Evolutionary conservation across 2,888 invertebrate genomes (phyloP), one percentile per base, ranked within the genome.

Genomic region (Spodoptera exigua): DNA sequence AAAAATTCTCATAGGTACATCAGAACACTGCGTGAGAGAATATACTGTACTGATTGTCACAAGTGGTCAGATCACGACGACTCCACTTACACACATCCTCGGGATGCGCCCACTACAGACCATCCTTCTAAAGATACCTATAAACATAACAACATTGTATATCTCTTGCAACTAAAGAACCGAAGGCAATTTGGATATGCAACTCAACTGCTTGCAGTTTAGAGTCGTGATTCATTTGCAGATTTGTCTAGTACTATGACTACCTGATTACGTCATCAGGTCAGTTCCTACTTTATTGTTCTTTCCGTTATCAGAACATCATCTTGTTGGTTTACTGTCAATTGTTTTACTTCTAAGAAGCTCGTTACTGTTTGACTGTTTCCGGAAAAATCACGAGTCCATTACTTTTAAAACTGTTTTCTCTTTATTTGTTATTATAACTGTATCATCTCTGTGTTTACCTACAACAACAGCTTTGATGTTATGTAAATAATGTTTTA

Each of bases 71-170:
- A 63, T 76, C 56, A 59, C 44, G 49, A 27, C 55, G 48, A 44
- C 58, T 52, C 69, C 66, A 66, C 73, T 65, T 73, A 70, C 35
- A 54, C 18, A 17, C 70, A 62, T 75, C 77, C 74, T 62, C 66
- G 59, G 75, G 77, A 75, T 70, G 70, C 57, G 39, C 35, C 74
- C 67, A 75, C 64, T 75, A 64, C 64, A 54, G 46, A 43, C 27
- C 13, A 11, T 35, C n/a, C 47, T n/a, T 41, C 13, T 54, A 32
- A 11, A 48, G 37, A 35, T 18, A 27, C 27, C 5, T 9, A 4
- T 5, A 9, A 0, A 27, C 9, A 4, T 36, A 49, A n/a, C 16
- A 56, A 9, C 16, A 43, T 27, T 44, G 13, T 47, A 13, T 40
- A 52, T 43, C n/a, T 3, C 21, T 36, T 55, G n/a, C 18, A 35